Evolutionary conservation across 2,888 invertebrate genomes (phyloP).

Genomic region (Pristionchus exspectatus): DNA sequence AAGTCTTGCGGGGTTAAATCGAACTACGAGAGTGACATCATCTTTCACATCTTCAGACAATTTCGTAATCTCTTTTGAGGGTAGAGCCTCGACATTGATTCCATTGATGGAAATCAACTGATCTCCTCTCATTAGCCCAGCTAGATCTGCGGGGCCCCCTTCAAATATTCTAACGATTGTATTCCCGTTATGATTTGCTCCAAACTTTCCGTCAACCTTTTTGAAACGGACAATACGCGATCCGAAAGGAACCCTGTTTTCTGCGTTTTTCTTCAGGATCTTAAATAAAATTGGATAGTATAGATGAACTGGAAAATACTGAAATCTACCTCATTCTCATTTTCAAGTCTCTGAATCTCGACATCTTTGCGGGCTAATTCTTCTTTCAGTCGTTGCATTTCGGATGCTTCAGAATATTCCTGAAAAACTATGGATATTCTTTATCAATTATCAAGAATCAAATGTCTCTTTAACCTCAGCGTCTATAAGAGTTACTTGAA

Average conservation of each 20-base stretch:
- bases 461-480: no score
- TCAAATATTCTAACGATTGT: background rate
- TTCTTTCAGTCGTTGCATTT: no score
- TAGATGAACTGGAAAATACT: background rate
- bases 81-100: background rate
- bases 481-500: no score
- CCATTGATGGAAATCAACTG: slow-evolving; percentile 22
- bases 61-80: background rate
- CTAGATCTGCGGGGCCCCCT: background rate
- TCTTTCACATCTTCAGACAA: background rate
- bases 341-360: background rate
- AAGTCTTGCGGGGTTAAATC: background rate
- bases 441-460: no score
- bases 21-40: background rate
- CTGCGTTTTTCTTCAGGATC: no score
- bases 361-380: no score
- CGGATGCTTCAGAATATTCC: no score
- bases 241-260: background rate
- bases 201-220: background rate
- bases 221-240: background rate
- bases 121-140: background rate
- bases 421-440: no score
- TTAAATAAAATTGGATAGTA: no score
- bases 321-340: background rate
- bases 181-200: background rate